These are phyloP conservation scores for Homarus americanus DNA, from an alignment of 1,140 invertebrate genomes.

Conservation along the genomic window DNA sequence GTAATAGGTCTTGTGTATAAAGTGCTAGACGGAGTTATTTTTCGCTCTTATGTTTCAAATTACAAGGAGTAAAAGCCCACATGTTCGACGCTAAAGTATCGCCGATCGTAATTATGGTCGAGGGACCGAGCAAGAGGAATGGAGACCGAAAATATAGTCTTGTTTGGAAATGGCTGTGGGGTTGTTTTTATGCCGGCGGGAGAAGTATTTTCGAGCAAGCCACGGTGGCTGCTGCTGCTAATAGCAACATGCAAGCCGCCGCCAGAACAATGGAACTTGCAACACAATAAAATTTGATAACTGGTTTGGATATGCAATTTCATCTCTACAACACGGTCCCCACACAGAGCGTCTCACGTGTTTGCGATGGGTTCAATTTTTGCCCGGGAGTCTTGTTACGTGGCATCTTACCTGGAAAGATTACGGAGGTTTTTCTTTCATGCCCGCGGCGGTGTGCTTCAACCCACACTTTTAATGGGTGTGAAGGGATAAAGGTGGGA, in stretches of 20 bases:
- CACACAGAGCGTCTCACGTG: constrained; percentile 1
- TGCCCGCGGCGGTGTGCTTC: constrained; percentile 13
- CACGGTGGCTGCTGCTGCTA: constrained; percentile 4
- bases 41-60: too few relatives aligned
- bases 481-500: constrained; percentile 18
- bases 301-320: constrained; percentile 54
- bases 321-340: constrained; percentile 35
- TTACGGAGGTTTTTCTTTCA: neutral
- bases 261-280: constrained; percentile 52
- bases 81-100: constrained; percentile 20
- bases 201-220: constrained; percentile 7
- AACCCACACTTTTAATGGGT: constrained; percentile 23
- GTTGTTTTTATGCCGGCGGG: neutral
- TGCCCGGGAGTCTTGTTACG: neutral
- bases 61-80: too few relatives aligned
- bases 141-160: constrained; percentile 31
- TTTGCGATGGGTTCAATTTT: constrained; percentile 42
- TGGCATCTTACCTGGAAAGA: constrained; percentile 1
- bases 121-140: constrained; percentile 17
- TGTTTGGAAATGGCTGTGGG: constrained; percentile 33
- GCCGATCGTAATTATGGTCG: constrained; percentile 51
- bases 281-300: constrained; percentile 53
- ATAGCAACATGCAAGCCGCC: constrained; percentile 32
- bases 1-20: too few relatives aligned
- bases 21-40: too few relatives aligned